Evolutionary conservation across 2,797 vertebrate genomes (phyloP).

Genomic region (Lagorchestes hirsutus): DNA sequence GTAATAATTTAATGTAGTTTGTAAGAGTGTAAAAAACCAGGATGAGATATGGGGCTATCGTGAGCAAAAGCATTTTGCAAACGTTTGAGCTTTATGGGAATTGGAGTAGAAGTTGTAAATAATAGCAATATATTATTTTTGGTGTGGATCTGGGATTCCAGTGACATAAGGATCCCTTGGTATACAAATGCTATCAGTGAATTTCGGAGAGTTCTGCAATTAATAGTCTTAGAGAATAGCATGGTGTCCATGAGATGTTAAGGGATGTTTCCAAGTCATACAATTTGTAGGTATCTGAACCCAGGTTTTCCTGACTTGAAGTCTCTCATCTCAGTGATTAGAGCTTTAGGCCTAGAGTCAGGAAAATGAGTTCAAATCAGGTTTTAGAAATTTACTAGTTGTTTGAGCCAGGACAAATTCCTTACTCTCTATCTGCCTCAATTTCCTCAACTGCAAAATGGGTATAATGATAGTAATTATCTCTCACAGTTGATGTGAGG

Average conservation of each 20-base stretch:
- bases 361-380: neutral
- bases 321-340: neutral
- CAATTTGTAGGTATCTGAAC: neutral
- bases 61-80: neutral
- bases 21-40: neutral
- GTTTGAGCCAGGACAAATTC: neutral
- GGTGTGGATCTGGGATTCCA: neutral
- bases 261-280: neutral
- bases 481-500: neutral
- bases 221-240: neutral
- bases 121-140: neutral
- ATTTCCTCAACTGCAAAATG: neutral
- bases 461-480: neutral
- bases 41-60: neutral
- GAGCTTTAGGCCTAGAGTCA: neutral
- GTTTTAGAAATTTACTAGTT: neutral
- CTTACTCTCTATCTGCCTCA: neutral
- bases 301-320: neutral
- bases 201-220: neutral
- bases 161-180: neutral
- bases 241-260: neutral
- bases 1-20: neutral
- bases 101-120: neutral
- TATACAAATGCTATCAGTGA: neutral
- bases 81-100: neutral